A percentile compares a stretch with the other conserved stretches of the same genome.
phyloP scores from a whole-genome alignment of 2,888 invertebrate species.

The Eupithecia tripunctaria region DNA sequence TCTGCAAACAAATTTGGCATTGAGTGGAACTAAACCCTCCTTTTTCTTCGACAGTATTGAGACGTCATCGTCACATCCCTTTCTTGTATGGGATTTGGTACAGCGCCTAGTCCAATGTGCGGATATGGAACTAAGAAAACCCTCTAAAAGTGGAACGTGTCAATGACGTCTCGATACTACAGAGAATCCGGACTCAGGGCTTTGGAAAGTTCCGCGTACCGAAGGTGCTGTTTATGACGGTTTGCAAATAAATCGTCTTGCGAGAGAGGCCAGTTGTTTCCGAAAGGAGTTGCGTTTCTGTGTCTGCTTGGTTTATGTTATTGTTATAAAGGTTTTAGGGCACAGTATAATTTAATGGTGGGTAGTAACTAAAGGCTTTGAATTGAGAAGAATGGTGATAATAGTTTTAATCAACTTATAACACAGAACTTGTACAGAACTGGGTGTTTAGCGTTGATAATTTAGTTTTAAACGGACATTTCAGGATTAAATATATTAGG shows the following conservation, averaged over 20 bases:
- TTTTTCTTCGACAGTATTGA: neutral
- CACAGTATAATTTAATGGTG: neutral
- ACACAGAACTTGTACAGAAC: neutral
- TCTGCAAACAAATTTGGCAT: no score
- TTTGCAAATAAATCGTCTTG: conserved; percentile 27
- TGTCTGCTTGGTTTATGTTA: conserved; percentile 7
- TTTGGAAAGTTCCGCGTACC: neutral
- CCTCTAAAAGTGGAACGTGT: neutral
- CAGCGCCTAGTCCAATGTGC: neutral
- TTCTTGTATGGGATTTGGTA: neutral
- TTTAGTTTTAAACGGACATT: no score
- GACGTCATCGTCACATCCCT: neutral
- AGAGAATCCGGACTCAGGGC: neutral
- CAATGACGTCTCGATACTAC: neutral
- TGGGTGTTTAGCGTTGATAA: no score
- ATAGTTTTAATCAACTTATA: neutral
- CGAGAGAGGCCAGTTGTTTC: conserved; percentile 13
- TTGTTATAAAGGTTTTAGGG: neutral
- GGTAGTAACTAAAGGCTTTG: neutral
- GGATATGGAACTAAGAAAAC: neutral
- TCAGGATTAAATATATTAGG: neutral
- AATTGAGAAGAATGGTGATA: neutral
- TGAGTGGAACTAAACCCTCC: no score
- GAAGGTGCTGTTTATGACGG: conserved; percentile 32
- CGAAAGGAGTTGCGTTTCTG: conserved; percentile 18